These are phyloP conservation scores for Portevinia maculata DNA, from an alignment of 2,888 invertebrate species.

Conservation along the genomic window DNA sequence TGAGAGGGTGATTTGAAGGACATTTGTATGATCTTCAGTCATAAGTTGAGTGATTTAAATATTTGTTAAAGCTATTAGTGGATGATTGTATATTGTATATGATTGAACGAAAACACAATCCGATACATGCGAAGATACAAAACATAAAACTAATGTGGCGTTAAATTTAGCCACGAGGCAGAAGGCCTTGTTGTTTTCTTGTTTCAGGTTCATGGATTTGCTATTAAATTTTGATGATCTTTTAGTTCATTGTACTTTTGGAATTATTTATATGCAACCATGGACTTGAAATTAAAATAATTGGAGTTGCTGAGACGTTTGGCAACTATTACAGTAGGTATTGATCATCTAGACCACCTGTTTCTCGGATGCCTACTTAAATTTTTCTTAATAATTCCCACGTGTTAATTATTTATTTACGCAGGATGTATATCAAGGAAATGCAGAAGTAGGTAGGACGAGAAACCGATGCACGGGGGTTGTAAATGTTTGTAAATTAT, in stretches of 20 bases:
- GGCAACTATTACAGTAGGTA: no score
- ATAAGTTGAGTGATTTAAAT: conserved; percentile 51
- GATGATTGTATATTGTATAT: no score
- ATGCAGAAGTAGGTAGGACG: no score
- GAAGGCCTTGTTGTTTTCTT: conserved; percentile 22
- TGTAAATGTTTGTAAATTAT: no score
- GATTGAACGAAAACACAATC: neutral
- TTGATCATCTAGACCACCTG: no score
- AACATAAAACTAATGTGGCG: conserved; percentile 19
- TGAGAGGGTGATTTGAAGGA: conserved; percentile 47
- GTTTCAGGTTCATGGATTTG: conserved; percentile 43
- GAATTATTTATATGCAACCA: neutral
- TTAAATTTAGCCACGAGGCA: conserved; percentile 24
- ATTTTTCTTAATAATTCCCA: no score
- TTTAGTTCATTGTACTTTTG: conserved; percentile 49
- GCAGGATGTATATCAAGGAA: no score
- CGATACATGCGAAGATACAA: conserved; percentile 1
- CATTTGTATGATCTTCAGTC: conserved; percentile 36
- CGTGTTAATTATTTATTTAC: no score
- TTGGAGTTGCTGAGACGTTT: neutral
- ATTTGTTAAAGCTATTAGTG: conserved; percentile 30
- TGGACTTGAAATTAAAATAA: neutral
- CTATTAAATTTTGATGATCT: conserved; percentile 13
- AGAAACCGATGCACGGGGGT: no score
- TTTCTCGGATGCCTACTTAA: no score